These are phyloP conservation scores for Macaca nemestrina DNA, from an alignment of 2,113 vertebrate genomes.

Conservation along the genomic window DNA sequence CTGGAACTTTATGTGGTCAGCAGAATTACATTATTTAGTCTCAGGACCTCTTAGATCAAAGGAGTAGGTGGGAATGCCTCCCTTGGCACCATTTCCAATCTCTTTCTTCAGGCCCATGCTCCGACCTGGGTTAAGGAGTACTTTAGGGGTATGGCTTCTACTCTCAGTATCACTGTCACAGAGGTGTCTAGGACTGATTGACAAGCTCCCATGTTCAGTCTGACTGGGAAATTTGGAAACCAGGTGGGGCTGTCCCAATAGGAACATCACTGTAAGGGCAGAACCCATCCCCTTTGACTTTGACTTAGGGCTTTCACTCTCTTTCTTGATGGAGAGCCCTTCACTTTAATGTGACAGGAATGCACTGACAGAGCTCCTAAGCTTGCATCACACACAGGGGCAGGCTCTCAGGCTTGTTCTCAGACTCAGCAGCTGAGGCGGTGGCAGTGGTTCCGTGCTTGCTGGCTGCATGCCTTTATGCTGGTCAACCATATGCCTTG, in stretches of 20 bases:
- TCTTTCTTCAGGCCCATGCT: conserved; percentile 93
- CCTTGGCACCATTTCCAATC: conserved; percentile 90
- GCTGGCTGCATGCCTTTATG: conserved; percentile 71
- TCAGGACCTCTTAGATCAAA: conserved; percentile 91
- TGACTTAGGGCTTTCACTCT: conserved; percentile 93
- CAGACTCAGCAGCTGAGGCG: conserved; percentile 60
- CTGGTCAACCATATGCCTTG: conserved; percentile 81
- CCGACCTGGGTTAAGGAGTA: conserved; percentile 87
- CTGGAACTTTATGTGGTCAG: conserved; percentile 88
- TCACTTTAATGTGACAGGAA: conserved; percentile 90
- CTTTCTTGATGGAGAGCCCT: conserved; percentile 88
- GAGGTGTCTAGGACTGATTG: conserved; percentile 92
- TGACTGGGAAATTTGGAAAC: conserved; percentile 95
- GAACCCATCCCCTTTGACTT: conserved; percentile 95
- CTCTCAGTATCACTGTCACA: conserved; percentile 90
- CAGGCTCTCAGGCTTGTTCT: conserved; percentile 84
- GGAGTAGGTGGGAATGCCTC: conserved; percentile 92
- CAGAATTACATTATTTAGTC: conserved; percentile 91
- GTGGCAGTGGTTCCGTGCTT: conserved; percentile 70
- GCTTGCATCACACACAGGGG: conserved; percentile 79
- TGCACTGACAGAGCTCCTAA: conserved; percentile 87
- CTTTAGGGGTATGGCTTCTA: conserved; percentile 85
- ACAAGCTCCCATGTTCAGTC: conserved; percentile 91
- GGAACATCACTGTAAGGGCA: conserved; percentile 92
- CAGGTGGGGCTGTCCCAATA: conserved; percentile 91